A percentile compares a stretch with the other conserved stretches of the same genome.
Conservation (phyloP, 2,888 invertebrate genomes). For the Masnerella sp. region DNA sequence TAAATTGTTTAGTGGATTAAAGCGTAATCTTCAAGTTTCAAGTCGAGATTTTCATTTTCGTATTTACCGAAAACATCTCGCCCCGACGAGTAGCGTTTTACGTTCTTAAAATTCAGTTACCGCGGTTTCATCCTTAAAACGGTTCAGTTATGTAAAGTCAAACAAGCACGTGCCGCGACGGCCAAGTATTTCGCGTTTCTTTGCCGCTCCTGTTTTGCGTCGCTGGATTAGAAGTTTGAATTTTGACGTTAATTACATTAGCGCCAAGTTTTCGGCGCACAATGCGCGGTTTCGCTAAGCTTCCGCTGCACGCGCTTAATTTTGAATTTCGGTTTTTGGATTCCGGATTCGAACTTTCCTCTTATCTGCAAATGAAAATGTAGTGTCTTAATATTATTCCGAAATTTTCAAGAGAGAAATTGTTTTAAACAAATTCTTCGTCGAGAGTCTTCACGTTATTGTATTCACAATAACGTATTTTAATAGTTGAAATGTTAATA, state of each 20-base stretch:
- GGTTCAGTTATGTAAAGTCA: constrained; percentile 24
- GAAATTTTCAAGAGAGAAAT: no score
- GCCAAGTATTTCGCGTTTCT: constrained; percentile 6
- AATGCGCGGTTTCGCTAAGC: no score
- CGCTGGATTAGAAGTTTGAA: constrained; percentile 6
- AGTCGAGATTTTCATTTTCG: constrained; percentile 24
- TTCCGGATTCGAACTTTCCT: no score
- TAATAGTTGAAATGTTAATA: no score
- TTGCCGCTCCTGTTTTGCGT: not conserved
- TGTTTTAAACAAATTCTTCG: no score
- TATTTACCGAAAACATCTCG: constrained; percentile 19
- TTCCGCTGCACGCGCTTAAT: no score
- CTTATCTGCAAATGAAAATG: no score
- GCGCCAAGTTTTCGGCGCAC: no score
- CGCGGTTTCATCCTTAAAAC: constrained; percentile 15
- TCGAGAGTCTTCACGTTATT: no score
- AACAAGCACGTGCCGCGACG: not conserved
- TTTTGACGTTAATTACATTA: constrained; percentile 9
- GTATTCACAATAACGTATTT: no score
- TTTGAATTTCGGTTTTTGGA: no score
- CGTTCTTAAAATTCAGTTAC: constrained; percentile 7
- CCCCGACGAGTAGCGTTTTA: constrained; percentile 4
- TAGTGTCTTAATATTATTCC: no score
- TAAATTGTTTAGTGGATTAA: constrained; percentile 14
- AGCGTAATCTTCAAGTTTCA: constrained; percentile 10